These are phyloP conservation scores for Aporrectodea caliginosa DNA, from an alignment of 1,140 invertebrate species.

Conservation along the genomic window DNA sequence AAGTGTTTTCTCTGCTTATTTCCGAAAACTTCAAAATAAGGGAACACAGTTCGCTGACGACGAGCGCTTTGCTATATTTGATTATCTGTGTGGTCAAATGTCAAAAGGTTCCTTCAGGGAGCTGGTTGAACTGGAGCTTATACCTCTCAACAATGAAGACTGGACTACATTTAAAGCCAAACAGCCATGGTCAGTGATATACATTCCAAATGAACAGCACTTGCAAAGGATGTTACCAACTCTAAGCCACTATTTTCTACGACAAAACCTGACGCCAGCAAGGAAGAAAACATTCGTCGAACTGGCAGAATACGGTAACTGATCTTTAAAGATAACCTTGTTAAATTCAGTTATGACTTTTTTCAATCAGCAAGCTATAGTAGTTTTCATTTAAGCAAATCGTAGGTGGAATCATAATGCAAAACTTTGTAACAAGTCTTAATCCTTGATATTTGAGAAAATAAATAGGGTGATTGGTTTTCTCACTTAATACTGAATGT, in stretches of 20 bases:
- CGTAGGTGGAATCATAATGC: too few species aligned
- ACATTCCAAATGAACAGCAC: not conserved
- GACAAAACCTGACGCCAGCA: not conserved
- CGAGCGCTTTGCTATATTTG: not conserved
- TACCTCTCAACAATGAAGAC: not conserved
- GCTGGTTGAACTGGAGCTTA: not conserved
- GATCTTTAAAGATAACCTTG: too few species aligned
- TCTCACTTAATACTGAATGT: too few species aligned
- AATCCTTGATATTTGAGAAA: too few species aligned
- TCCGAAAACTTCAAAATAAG: too few species aligned
- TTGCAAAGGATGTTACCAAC: not conserved
- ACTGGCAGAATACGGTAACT: not conserved
- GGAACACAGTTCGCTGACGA: too few species aligned
- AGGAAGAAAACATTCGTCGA: not conserved
- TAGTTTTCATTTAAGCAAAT: too few species aligned
- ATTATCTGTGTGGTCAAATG: not conserved
- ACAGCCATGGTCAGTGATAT: not conserved
- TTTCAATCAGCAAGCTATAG: too few species aligned
- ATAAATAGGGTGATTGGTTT: too few species aligned
- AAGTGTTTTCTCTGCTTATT: too few species aligned
- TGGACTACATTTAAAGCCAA: not conserved
- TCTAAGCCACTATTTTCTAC: not conserved
- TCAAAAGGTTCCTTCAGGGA: not conserved
- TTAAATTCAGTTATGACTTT: too few species aligned
- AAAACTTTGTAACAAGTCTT: too few species aligned